These are phyloP conservation scores for Callospermophilus lateralis DNA, from an alignment of 2,113 vertebrate species.

Conservation along the genomic window DNA sequence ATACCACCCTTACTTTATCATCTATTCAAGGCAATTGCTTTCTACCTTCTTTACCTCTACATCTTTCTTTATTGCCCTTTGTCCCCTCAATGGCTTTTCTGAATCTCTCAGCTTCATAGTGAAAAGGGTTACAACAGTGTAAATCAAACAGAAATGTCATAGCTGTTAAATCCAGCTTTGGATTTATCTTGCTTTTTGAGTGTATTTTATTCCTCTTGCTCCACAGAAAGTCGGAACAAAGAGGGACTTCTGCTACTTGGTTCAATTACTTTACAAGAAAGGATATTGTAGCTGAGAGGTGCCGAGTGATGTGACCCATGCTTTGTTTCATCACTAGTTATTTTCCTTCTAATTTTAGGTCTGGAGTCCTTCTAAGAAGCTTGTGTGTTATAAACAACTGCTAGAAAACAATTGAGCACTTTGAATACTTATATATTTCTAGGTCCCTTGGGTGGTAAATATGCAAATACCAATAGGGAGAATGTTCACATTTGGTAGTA, in stretches of 20 bases:
- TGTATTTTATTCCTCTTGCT: slow-evolving; percentile 30
- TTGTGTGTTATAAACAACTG: slow-evolving; percentile 47
- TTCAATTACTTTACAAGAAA: slow-evolving; percentile 39
- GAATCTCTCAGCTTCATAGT: background rate
- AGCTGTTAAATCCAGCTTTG: background rate
- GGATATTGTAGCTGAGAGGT: background rate
- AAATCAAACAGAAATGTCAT: slow-evolving; percentile 3
- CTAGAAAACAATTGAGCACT: slow-evolving; percentile 37
- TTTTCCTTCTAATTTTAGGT: slow-evolving; percentile 47
- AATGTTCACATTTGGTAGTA: slow-evolving; percentile 32
- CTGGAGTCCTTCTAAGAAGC: slow-evolving; percentile 27
- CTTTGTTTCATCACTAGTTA: slow-evolving; percentile 43
- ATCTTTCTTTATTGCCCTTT: background rate
- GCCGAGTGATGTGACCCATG: background rate
- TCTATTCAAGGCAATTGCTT: background rate
- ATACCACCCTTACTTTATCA: background rate
- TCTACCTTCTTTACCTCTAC: background rate
- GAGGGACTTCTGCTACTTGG: background rate
- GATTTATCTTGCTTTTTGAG: background rate
- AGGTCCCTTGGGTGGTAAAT: background rate
- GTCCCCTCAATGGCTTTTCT: background rate
- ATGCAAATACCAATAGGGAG: slow-evolving; percentile 10
- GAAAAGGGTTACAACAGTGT: background rate
- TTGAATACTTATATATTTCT: background rate
- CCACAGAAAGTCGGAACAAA: background rate